Evolutionary conservation across 2,113 vertebrate genomes (phyloP).

Genomic region (Burhinus oedicnemus): DNA sequence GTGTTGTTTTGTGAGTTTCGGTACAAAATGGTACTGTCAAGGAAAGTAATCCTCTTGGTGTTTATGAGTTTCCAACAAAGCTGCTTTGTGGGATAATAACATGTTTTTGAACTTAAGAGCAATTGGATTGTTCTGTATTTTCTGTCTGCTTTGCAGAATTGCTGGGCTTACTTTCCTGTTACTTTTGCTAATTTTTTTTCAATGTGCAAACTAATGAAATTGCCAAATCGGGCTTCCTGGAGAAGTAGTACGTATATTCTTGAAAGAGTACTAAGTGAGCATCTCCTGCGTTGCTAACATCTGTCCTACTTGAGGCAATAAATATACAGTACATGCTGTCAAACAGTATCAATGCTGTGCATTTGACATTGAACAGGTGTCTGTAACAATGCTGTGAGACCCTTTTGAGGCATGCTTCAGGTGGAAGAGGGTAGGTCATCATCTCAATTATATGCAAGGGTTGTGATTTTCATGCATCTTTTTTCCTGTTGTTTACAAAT

Average conservation of each 20-base stretch:
- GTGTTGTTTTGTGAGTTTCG: neutral
- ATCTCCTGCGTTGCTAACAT: neutral
- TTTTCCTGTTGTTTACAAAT: conserved; percentile 39
- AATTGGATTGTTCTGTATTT: neutral
- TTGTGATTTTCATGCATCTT: conserved; percentile 2
- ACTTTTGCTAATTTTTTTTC: neutral
- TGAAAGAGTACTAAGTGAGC: neutral
- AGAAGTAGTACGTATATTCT: neutral
- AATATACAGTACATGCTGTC: neutral
- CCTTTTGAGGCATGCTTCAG: neutral
- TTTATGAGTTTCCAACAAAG: neutral
- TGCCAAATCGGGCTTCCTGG: neutral
- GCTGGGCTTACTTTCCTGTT: neutral
- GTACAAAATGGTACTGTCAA: neutral
- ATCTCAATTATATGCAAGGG: conserved; percentile 24
- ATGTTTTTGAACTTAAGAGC: neutral
- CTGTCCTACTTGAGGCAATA: neutral
- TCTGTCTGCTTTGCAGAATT: neutral
- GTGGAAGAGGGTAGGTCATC: conserved; percentile 32
- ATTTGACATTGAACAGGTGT: conserved; percentile 44
- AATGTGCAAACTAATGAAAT: neutral
- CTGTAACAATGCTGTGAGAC: neutral
- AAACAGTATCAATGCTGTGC: neutral
- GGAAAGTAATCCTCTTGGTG: neutral
- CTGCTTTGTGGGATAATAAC: neutral